A percentile compares a stretch with the other conserved stretches of the same genome.
phyloP scores from a whole-genome alignment of 2,797 vertebrate genomes.

The Limnodromus scolopaceus region DNA sequence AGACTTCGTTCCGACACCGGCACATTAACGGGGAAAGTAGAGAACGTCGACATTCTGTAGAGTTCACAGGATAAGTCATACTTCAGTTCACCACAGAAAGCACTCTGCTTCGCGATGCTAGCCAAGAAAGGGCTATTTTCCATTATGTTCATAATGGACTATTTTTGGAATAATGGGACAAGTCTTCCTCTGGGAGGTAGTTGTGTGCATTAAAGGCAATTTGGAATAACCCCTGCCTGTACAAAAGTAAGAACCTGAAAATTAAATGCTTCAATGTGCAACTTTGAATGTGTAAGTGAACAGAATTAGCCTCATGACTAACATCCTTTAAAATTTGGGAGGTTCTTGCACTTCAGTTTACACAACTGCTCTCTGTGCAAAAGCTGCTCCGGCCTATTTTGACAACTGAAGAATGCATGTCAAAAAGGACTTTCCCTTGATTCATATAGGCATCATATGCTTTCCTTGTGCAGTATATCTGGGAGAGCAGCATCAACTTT shows the following conservation, averaged over 20 bases:
- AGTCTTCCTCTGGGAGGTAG: conserved; percentile 87
- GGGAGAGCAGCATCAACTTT: not conserved
- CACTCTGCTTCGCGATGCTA: conserved; percentile 80
- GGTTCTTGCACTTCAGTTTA: not conserved
- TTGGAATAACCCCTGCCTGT: conserved; percentile 9
- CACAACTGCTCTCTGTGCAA: not conserved
- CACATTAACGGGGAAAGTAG: conserved; percentile 83
- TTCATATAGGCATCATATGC: not conserved
- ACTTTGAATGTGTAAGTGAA: not conserved
- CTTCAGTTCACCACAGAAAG: conserved; percentile 82
- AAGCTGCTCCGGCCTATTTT: not conserved
- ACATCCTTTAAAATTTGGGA: not conserved
- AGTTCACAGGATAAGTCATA: conserved; percentile 94
- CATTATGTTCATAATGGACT: conserved; percentile 84
- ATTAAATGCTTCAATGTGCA: conserved; percentile 14
- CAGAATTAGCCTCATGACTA: not conserved
- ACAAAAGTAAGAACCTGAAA: conserved; percentile 39
- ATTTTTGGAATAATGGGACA: conserved; percentile 68
- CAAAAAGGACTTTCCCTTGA: not conserved
- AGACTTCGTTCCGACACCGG: conserved; percentile 91
- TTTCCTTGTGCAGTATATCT: not conserved
- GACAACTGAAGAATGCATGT: not conserved
- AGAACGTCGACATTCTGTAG: conserved; percentile 93
- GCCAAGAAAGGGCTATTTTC: conserved; percentile 85
- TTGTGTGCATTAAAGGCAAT: conserved; percentile 78